Evolutionary conservation across 2,113 vertebrate genomes (phyloP), one percentile per base, ranked within the genome.

Genomic region (Oncorhynchus keta): DNA sequence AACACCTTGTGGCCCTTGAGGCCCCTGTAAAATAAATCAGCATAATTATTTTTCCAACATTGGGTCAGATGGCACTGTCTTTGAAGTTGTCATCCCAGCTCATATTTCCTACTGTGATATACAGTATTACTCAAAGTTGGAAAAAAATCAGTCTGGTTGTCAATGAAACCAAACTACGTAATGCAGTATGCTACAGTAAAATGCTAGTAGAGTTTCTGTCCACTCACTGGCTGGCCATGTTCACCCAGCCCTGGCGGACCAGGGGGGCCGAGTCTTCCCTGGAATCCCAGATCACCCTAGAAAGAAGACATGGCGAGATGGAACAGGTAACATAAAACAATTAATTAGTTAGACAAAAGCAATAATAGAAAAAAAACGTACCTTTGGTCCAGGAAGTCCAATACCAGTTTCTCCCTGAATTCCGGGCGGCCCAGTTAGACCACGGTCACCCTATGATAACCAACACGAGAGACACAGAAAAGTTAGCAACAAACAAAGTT

Each of bases 1-100:
- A 90, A 94, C 82, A 78, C 96, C 96, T 77, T 95, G 95, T 81
- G 93, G 92, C 89, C 96, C 96, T 92, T 94, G 95, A 90, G 95
- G 90, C 14, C 96, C 96, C 96, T 98, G 70, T 77, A 84, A 88
- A 81, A 57, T 82, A 84, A 71, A 28, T 5, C 68, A 78, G 2
- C 5, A 6, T 35, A 7, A 45, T 30, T 26, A 4, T 39, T 39
- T 6, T 69, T 55, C 18, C 6, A 32, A 70, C 57, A 65, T 5
- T 45, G 30, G 32, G 30, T 55, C 35, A 51, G 32, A 66, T 74
- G 24, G 75, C 66, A 49, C 7, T 11, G 39, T 5, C 1, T n/a
- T 20, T 14, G 2, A 4, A 3, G 66, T 4, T 76, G 73, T 22
- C 4, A 35, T 26, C 22, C 22, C 24, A 74, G 11, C 64, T 81